Base-by-base conservation (phyloP, 2,113 vertebrate species). In the Colaptes auratus region DNA sequence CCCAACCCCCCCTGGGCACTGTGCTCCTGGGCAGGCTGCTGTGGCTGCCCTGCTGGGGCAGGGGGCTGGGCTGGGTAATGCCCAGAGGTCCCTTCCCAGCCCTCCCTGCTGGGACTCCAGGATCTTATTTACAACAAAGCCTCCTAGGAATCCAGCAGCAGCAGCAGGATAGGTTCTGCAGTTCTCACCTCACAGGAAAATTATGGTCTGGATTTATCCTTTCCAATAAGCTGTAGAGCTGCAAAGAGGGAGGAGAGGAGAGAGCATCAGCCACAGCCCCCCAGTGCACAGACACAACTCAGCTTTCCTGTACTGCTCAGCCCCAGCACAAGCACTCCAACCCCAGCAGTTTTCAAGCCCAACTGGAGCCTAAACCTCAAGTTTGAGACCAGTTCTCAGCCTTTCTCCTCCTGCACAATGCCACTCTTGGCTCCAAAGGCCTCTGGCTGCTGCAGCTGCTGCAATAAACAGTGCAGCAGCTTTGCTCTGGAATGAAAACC, bases 121-220 rank as follows among this genome's bases (percentile, higher is more conserved):
- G 53, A 56, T 56, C 11, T 50, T 23, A 50, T 50, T 50, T 82
- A 48, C 4, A 15, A 8, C 59, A 35, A 66, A 67, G 19, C 44
- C 52, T 4, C 6, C 44, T 18, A 20, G 25, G 67, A 64, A 76
- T 3, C 44, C 84, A 53, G 9, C 1, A 8, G 12, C 50, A 11
- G 8, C 19, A 63, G 59, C 23, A 75, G 1, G 35, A 20, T 5
- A 36, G 36, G 27, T 71, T 83, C 63, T 21, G 89, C 78, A 93
- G 67, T 72, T 81, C 97, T 96, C 98, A 99, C 99, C 99, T 99
- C 46, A 99, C 99, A 24, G 99, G 99, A 72, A 99, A 99, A 95
- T 99, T 99, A 90, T 99, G 99, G 95, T 99, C 99, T 33, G 99
- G 99, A 76, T 99, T 99, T 97, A 99, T 99, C 96, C 99, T 98